These are phyloP conservation scores for Rhynchonycteris naso DNA, from an alignment of 2,797 vertebrate genomes.

Conservation along the genomic window DNA sequence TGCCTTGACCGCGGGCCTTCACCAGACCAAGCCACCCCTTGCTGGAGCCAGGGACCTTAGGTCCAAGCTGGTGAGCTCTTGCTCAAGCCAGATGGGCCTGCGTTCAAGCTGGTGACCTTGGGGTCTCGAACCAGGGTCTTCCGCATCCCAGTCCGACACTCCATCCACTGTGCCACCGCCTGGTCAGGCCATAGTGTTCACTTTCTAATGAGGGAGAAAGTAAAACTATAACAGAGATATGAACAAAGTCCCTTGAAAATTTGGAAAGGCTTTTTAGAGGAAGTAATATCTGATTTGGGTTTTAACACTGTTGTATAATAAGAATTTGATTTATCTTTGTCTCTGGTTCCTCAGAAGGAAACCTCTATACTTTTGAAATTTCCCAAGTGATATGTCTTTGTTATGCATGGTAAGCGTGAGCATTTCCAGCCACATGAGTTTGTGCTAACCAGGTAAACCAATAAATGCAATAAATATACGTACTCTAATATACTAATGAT, in stretches of 20 bases:
- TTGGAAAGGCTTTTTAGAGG: neutral
- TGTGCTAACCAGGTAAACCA: neutral
- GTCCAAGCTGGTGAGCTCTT: too few relatives aligned
- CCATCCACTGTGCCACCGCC: too few relatives aligned
- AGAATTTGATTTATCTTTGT: slow-evolving; percentile 33
- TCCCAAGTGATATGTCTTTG: neutral
- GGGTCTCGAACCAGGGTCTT: too few relatives aligned
- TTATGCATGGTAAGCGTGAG: neutral
- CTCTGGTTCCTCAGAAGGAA: neutral
- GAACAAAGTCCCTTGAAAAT: neutral
- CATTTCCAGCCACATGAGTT: neutral
- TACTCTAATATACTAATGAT: neutral
- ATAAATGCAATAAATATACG: neutral
- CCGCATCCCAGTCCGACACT: too few relatives aligned
- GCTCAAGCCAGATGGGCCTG: too few relatives aligned
- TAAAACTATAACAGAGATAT: neutral
- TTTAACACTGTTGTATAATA: neutral
- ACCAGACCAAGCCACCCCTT: too few relatives aligned
- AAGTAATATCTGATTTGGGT: neutral
- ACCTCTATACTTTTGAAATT: neutral
- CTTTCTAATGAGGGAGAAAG: neutral
- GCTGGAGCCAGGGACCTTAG: too few relatives aligned
- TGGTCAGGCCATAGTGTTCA: too few relatives aligned
- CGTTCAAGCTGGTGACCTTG: too few relatives aligned
- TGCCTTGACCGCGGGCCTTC: too few relatives aligned